Base-by-base conservation (phyloP, 1,140 invertebrate genomes). In the Macrotrachela quadricornifera region DNA sequence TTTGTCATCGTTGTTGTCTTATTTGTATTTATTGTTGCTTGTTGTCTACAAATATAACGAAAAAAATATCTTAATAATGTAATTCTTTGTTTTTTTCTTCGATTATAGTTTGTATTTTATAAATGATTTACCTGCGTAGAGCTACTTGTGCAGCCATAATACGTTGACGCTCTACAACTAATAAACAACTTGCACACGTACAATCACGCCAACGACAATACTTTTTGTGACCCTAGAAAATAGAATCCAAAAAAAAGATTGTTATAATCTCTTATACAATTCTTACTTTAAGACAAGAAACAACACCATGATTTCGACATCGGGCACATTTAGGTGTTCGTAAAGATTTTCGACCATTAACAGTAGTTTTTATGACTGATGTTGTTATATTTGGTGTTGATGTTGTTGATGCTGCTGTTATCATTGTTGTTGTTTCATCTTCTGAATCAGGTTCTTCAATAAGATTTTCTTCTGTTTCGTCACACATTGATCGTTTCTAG, bases 81-180 rank as follows among this genome's bases (percentile, higher is more conserved):
- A n/a, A n/a, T n/a, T 4, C 17, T 18, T 44, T n/a, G 2, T 6
- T 9, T 4, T 15, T 18, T 44, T 44, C 2, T n/a, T 15, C n/a
- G 42, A 44, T 15, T 3, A n/a, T 3, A 44, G 46, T 10, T 13
- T 9, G n/a, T n/a, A n/a, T n/a, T n/a, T n/a, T n/a, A n/a, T n/a
- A n/a, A n/a, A n/a, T n/a, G 9, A 45, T 51, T 39, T 52, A 62
- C 58, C 61, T 58, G 46, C 61, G 49, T 12, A 70, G 61, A 11
- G 68, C 67, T 37, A 90, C 85, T 78, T 95, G 88, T 50, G 90
- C 86, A 1, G 88, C 88, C 88, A 95, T 95, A 13, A 95, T 88
- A 30, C 86, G 70, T 65, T 95, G 88, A 39, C 90, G 68, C 67
- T 95, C 87, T 42, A 88, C 85, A 48, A 94, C 92, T 14, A 95